Evolutionary conservation across 2,888 invertebrate species (phyloP).

Genomic region (Microplitis manilae): DNA sequence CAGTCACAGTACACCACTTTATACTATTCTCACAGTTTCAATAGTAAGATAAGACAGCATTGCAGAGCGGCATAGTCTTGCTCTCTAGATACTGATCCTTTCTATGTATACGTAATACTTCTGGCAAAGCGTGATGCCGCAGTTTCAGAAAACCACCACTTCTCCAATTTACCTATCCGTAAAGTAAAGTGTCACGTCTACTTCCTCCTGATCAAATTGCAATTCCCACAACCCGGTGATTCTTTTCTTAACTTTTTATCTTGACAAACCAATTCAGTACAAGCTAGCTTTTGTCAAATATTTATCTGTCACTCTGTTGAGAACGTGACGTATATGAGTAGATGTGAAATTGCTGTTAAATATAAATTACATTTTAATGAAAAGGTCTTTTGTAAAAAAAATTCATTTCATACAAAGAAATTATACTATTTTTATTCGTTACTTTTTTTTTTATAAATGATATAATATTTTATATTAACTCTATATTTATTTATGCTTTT

Average conservation of each 20-base stretch:
- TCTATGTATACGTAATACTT: not conserved
- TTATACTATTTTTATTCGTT: not conserved
- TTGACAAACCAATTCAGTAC: slow-evolving; percentile 47
- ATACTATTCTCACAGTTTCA: slow-evolving; percentile 49
- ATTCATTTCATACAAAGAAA: not conserved
- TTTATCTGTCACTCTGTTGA: slow-evolving; percentile 2
- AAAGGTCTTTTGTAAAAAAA: not conserved
- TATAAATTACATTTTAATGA: not conserved
- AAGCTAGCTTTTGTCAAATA: slow-evolving; percentile 6
- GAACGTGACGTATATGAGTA: not conserved
- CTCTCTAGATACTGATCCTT: not conserved
- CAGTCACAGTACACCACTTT: slow-evolving; percentile 44
- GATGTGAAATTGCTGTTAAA: not conserved
- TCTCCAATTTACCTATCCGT: slow-evolving; percentile 34
- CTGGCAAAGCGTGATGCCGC: slow-evolving; percentile 5
- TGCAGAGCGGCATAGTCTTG: not conserved
- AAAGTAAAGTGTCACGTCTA: slow-evolving; percentile 41
- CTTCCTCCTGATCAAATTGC: slow-evolving; percentile 49
- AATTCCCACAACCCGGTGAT: slow-evolving; percentile 41
- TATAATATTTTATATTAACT: not conserved
- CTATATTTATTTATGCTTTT: not conserved
- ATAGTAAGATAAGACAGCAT: not conserved
- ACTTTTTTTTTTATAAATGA: not conserved
- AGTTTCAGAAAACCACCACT: not conserved
- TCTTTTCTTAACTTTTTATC: slow-evolving; percentile 38